Conservation (phyloP, 2,113 vertebrate genomes). For the Barbus barbus region DNA sequence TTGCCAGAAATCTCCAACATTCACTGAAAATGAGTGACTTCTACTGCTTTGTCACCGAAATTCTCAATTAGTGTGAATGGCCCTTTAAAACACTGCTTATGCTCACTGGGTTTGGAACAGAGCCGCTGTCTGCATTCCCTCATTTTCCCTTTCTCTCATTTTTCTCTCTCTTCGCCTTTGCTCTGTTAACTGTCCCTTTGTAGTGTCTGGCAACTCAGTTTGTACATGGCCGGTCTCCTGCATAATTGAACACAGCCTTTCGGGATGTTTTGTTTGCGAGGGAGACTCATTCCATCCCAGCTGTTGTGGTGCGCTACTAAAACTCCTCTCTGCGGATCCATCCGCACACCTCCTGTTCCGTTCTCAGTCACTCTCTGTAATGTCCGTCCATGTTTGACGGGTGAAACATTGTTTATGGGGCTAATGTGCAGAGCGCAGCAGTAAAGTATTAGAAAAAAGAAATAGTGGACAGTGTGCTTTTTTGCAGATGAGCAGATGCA, state of each 20-base stretch:
- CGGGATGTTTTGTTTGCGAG: background rate
- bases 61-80: background rate
- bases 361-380: background rate
- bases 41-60: background rate
- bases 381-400: background rate
- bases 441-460: constrained; percentile 13
- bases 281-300: background rate
- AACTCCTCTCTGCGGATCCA: background rate
- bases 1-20: background rate
- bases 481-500: constrained; percentile 16
- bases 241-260: constrained; percentile 39
- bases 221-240: constrained; percentile 39
- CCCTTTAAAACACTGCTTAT: background rate
- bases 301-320: background rate
- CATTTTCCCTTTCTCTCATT: background rate
- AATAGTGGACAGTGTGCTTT: constrained; percentile 22
- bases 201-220: constrained; percentile 27
- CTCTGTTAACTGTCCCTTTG: constrained; percentile 20
- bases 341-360: background rate
- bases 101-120: background rate
- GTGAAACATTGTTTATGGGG: constrained; percentile 14
- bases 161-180: background rate
- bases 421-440: constrained; percentile 33
- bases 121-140: background rate
- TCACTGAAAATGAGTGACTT: background rate